A percentile compares a stretch with the other conserved stretches of the same genome.
These are phyloP conservation scores for Dolichotis patagonum DNA, from an alignment of 2,113 vertebrate species.

Conservation along the genomic window DNA sequence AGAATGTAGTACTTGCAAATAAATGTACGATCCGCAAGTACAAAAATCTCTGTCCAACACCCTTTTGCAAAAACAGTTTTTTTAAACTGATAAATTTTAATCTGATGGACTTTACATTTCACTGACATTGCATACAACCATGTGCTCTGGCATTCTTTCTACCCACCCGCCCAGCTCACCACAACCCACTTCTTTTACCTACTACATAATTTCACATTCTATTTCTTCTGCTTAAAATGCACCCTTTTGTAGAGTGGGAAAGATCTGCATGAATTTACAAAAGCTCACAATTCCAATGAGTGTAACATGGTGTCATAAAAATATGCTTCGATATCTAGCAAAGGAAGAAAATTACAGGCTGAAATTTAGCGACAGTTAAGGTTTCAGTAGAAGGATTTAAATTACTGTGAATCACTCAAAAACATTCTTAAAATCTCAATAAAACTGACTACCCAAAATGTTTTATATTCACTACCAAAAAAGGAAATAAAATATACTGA, in stretches of 20 bases:
- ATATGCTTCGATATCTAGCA: conserved; percentile 65
- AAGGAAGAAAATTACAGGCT: conserved; percentile 75
- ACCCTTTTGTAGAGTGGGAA: conserved; percentile 66
- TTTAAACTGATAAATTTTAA: conserved; percentile 10
- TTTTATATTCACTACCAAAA: conserved; percentile 63
- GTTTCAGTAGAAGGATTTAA: conserved; percentile 74
- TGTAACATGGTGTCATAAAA: conserved; percentile 68
- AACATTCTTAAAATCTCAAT: conserved; percentile 71
- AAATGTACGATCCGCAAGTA: not conserved
- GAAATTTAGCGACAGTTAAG: conserved; percentile 73
- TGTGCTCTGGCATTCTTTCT: not conserved
- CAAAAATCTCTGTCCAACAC: conserved; percentile 10
- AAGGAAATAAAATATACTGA: conserved; percentile 62
- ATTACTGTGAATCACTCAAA: conserved; percentile 73
- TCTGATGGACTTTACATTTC: not conserved
- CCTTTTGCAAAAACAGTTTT: not conserved
- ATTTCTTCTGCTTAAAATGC: conserved; percentile 70
- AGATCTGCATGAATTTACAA: conserved; percentile 69
- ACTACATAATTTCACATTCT: conserved; percentile 74
- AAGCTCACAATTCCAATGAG: conserved; percentile 63
- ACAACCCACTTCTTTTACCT: conserved; percentile 63
- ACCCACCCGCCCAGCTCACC: conserved; percentile 24
- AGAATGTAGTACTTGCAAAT: conserved; percentile 48
- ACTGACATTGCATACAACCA: not conserved
- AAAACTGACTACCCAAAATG: conserved; percentile 67